Conservation (phyloP, 2,888 invertebrate species). For the Lampropteryx suffumata region DNA sequence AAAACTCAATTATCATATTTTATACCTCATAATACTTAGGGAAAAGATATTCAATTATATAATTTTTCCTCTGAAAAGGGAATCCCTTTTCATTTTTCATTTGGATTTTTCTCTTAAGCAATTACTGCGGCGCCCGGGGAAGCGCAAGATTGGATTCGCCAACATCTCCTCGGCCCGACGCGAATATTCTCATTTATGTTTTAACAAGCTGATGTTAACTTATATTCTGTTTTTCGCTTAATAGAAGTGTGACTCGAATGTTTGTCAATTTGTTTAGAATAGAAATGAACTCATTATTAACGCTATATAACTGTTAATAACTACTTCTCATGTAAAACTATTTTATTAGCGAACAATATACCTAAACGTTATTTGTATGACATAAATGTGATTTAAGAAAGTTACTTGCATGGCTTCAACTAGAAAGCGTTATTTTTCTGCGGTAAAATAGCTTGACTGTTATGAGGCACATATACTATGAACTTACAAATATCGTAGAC, state of each 20-base stretch:
- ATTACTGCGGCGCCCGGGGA: slow-evolving; percentile 73
- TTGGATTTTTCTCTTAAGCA: slow-evolving; percentile 83
- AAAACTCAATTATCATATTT: slow-evolving; percentile 82
- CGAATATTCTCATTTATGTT: slow-evolving; percentile 71
- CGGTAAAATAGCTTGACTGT: too few species aligned
- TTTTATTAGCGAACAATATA: too few species aligned
- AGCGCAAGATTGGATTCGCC: slow-evolving; percentile 65
- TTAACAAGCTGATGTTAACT: slow-evolving; percentile 76
- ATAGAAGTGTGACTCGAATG: slow-evolving; percentile 68
- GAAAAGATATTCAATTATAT: slow-evolving; percentile 82
- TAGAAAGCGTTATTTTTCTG: too few species aligned
- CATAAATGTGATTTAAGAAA: too few species aligned
- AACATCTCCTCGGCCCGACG: slow-evolving; percentile 51
- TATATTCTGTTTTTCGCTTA: slow-evolving; percentile 74
- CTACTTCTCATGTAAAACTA: too few species aligned
- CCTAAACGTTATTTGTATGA: too few species aligned
- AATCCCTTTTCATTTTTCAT: slow-evolving; percentile 82
- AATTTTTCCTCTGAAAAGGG: slow-evolving; percentile 80
- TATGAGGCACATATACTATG: too few species aligned
- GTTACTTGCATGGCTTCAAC: too few species aligned
- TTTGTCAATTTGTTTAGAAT: slow-evolving; percentile 27
- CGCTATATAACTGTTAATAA: too few species aligned
- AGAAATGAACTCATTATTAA: slow-evolving; percentile 33
- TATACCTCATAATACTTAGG: slow-evolving; percentile 82
- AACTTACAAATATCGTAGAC: too few species aligned